phyloP scores from a whole-genome alignment of 2,113 vertebrate genomes.

The Scalopus aquaticus region DNA sequence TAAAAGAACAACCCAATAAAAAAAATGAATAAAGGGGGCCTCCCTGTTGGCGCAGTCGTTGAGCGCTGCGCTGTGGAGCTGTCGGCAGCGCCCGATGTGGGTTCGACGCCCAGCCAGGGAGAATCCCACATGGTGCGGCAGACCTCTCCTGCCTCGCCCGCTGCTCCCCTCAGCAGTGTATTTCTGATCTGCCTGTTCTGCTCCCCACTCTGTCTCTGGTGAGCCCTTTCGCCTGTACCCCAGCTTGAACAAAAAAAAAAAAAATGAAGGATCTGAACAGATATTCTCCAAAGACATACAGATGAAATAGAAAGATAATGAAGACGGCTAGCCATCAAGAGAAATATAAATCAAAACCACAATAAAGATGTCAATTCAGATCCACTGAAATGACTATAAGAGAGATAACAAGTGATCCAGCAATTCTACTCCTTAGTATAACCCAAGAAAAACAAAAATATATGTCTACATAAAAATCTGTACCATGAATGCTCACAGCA shows the following conservation, averaged over 20 bases:
- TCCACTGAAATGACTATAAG: background rate
- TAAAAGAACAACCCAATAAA: background rate
- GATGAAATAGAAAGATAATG: background rate
- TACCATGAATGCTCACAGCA: background rate
- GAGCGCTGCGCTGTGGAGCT: too few relatives aligned
- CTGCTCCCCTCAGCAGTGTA: too few relatives aligned
- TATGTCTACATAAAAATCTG: background rate
- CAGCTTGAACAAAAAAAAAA: too few relatives aligned
- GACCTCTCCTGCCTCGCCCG: too few relatives aligned
- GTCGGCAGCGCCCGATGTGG: too few relatives aligned
- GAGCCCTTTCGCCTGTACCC: too few relatives aligned
- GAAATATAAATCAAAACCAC: conserved; percentile 37
- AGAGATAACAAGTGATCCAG: background rate
- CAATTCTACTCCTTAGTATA: background rate
- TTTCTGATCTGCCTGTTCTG: too few relatives aligned
- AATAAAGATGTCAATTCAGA: background rate
- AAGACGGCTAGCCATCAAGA: background rate
- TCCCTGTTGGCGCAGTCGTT: too few relatives aligned
- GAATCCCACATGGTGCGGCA: too few relatives aligned
- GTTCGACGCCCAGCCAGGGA: too few relatives aligned
- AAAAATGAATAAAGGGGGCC: too few relatives aligned
- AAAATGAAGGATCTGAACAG: background rate
- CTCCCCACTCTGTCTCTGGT: too few relatives aligned
- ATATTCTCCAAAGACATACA: conserved; percentile 3
- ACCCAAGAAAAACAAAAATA: background rate